Base-by-base conservation (phyloP, 2,888 invertebrate species). In the Arge pagana region DNA sequence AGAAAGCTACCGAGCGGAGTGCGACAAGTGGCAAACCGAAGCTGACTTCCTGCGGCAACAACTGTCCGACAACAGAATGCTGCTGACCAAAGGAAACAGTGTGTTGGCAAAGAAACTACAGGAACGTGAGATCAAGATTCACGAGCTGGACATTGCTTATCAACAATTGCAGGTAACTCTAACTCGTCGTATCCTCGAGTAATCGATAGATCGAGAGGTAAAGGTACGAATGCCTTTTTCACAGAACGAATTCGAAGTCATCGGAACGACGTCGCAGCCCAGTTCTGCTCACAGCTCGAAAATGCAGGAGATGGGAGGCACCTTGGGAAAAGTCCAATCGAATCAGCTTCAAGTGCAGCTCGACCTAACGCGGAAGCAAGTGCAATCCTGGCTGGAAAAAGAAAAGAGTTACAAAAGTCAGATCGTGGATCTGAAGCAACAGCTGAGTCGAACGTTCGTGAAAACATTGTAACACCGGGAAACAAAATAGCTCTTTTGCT, bases 1-100 rank as follows among this genome's bases (percentile, higher is more conserved):
- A 18, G 80, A 81, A 15, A 82, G 82, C 15, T 87, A 86, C 62
- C 84, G 85, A 64, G 80, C 79, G 3, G 87, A 87, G 65, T 81
- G 82, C 33, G 80, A 83, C 49, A 86, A 85, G 61, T 85, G 85
- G 83, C 63, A 84, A 19, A 67, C 78, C 3, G 85, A 86, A 62
- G 74, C 84, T 1, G 68, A 73, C 3, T 67, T 64, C 41, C 62
- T 81, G 33, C 76, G 79, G 52, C 70, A 77, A 52, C 68, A 78
- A 36, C 63, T 80, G 35, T 71, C 70, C 6, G 78, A 78, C 43
- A 74, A 76, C 64, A 75, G 75, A 30, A 68, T 71, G 53, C 65
- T 72, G 42, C 56, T 72, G 6, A 71, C 70, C 1, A 76, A 77
- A 67, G 62, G 71, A 59, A 59, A 76, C 66, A 56, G 72, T 63